Percentiles rank a stretch among this genome's conserved stretches.
These are phyloP conservation scores for Philaethria dido DNA, from an alignment of 2,888 invertebrate species.

Conservation along the genomic window DNA sequence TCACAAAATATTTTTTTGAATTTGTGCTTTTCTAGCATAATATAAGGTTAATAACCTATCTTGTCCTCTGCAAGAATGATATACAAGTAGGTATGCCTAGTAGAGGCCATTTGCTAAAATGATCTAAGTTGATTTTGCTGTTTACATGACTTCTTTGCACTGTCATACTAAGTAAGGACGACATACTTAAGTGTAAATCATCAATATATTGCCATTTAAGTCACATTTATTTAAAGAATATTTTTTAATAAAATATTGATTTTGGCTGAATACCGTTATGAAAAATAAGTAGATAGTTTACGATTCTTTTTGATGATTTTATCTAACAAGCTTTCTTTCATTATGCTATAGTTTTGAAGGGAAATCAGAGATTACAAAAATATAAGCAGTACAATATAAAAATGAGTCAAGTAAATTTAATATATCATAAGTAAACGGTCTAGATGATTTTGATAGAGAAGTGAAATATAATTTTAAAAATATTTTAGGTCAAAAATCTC, in stretches of 20 bases:
- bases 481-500: constrained; percentile 53
- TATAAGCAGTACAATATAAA: too few relatives aligned
- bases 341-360: too few relatives aligned
- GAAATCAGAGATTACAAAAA: too few relatives aligned
- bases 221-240: background rate
- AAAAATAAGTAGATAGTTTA: background rate
- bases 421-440: too few relatives aligned
- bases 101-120: constrained; percentile 63
- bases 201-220: background rate
- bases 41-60: constrained; percentile 67
- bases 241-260: background rate
- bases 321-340: too few relatives aligned
- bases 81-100: constrained; percentile 58
- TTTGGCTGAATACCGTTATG: background rate
- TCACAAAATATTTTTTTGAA: background rate
- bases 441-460: background rate
- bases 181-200: constrained; percentile 9
- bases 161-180: constrained; percentile 41
- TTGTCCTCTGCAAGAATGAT: constrained; percentile 71
- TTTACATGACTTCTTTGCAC: constrained; percentile 53
- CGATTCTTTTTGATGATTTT: too few relatives aligned
- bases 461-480: constrained; percentile 42
- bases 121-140: constrained; percentile 54
- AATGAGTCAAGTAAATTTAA: too few relatives aligned
- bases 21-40: background rate